These are phyloP conservation scores for Seira ritae DNA, from an alignment of 2,888 invertebrate species.

Conservation along the genomic window DNA sequence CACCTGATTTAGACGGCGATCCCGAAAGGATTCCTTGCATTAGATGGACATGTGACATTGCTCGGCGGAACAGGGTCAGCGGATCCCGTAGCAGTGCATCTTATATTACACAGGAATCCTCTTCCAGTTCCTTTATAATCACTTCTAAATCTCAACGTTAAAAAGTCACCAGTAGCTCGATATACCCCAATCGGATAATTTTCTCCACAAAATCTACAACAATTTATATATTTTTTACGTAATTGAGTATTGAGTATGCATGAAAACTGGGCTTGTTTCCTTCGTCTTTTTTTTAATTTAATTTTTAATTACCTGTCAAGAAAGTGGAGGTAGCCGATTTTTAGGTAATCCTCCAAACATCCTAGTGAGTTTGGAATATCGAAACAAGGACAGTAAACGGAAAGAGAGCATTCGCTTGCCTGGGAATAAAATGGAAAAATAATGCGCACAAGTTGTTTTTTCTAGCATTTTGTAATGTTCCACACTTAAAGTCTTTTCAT, in stretches of 20 bases:
- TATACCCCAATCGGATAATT: slow-evolving; percentile 59
- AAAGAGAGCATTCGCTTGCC: slow-evolving; percentile 60
- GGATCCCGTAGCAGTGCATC: slow-evolving; percentile 24
- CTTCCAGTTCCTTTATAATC: slow-evolving; percentile 54
- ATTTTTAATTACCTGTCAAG: slow-evolving; percentile 61
- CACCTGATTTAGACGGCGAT: no score
- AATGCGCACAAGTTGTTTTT: no score
- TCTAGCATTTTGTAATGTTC: no score
- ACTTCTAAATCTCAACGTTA: slow-evolving; percentile 59
- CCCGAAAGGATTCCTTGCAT: slow-evolving; percentile 19
- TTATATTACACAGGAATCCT: slow-evolving; percentile 67
- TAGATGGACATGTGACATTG: slow-evolving; percentile 38
- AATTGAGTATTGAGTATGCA: not conserved
- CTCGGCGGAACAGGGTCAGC: slow-evolving; percentile 42
- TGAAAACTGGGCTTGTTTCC: no score
- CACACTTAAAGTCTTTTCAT: no score
- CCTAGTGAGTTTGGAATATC: slow-evolving; percentile 60
- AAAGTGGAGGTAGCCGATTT: slow-evolving; percentile 63
- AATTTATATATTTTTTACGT: not conserved
- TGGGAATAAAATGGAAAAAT: no score
- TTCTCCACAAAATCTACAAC: slow-evolving; percentile 68
- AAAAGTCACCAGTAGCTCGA: slow-evolving; percentile 55
- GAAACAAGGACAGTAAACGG: slow-evolving; percentile 66
- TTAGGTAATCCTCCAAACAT: slow-evolving; percentile 68
- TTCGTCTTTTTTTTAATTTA: not conserved